Evolutionary conservation across 2,888 invertebrate species (phyloP), one percentile per base, ranked within the genome.

Genomic region (Troides aeacus): DNA sequence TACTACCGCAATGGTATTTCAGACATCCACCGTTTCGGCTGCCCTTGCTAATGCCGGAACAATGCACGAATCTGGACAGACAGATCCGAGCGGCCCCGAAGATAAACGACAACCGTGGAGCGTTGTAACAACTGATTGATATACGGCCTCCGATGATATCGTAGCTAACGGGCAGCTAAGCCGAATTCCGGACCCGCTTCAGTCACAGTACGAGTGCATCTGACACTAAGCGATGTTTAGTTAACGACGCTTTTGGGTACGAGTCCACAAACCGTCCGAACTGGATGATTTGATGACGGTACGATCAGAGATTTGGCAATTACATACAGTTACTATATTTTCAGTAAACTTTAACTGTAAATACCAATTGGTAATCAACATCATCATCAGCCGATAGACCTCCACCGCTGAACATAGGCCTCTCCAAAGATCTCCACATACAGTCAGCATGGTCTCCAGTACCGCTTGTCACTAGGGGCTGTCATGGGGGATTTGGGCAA

Each of bases 91-190:
- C 85, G 83, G 83, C 79, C 77, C 82, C 87, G 87, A 90, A 92
- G 92, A 92, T 91, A 92, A 92, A 92, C 91, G 90, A 90, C 90
- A 90, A 88, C 84, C 87, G 86, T 86, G 80, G 84, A 88, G 82
- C 89, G 84, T 81, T 89, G 90, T 91, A 90, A 90, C 91, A 90
- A 89, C 88, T 91, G 92, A 92, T 90, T 92, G 92, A 92, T 92
- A 89, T 90, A 91, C 89, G 86, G 85, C 83, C 81, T 82, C 77
- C 82, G 86, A 88, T 89, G 88, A 89, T 90, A 88, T 85, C 87
- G 85, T 77, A 84, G 79, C 84, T 84, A 84, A 84, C 84, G 84
- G 82, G 79, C 81, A 83, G 82, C 78, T 78, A 79, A 84, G 80
- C 85, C 79, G 75, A 88, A 90, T 90, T 89, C 88, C 89, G 84